These are phyloP conservation scores for Choristoneura rosaceana DNA, from an alignment of 2,888 invertebrate genomes.

Conservation along the genomic window DNA sequence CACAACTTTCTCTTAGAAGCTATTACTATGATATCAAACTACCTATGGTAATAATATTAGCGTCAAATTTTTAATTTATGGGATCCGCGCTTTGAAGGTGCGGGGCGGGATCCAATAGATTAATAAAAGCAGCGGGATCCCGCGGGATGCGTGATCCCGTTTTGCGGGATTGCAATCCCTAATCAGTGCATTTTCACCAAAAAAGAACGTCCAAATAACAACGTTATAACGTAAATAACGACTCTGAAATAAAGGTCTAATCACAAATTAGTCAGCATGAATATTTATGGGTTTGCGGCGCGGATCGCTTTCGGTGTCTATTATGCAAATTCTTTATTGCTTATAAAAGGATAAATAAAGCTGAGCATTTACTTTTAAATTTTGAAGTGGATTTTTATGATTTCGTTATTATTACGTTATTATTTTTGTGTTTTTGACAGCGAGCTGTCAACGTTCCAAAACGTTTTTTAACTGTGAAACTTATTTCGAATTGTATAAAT, in stretches of 20 bases:
- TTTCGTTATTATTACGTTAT: not conserved
- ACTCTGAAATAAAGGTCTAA: conserved; percentile 34
- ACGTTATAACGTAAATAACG: conserved; percentile 18
- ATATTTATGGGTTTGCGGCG: conserved; percentile 33
- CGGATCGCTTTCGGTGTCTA: conserved; percentile 38
- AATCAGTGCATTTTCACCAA: no score
- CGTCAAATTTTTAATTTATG: no score
- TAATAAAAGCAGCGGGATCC: no score
- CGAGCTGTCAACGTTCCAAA: not conserved
- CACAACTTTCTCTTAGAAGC: no score
- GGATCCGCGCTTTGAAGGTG: no score
- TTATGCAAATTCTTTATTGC: conserved; percentile 41
- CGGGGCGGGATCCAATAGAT: no score
- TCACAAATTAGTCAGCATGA: conserved; percentile 39
- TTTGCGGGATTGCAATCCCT: no score
- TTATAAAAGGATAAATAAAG: conserved; percentile 23
- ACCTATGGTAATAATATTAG: no score
- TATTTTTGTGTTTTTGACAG: not conserved
- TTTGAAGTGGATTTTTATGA: conserved; percentile 1
- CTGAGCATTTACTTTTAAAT: conserved; percentile 9
- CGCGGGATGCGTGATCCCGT: no score
- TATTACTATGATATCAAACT: no score
- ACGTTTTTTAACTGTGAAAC: no score
- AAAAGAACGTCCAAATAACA: conserved; percentile 8
- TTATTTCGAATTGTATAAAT: no score